phyloP scores from a whole-genome alignment of 2,797 vertebrate species.

The Enteromius thamalakanensis region DNA sequence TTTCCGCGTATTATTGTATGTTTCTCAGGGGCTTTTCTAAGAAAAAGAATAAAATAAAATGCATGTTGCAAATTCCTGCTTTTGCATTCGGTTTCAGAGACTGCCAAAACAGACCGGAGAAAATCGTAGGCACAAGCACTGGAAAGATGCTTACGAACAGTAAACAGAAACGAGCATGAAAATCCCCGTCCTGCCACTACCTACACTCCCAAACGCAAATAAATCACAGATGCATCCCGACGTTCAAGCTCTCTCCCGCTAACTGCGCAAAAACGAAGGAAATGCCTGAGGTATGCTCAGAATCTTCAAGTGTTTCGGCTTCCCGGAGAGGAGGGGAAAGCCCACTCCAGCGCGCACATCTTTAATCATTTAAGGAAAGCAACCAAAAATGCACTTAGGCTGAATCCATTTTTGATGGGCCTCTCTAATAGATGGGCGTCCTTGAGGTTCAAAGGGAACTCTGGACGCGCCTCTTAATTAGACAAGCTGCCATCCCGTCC shows the following conservation, averaged over 20 bases:
- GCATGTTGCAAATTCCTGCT: conserved; percentile 8
- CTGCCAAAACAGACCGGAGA: conserved; percentile 5
- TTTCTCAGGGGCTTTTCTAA: not conserved
- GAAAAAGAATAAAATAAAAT: conserved; percentile 3
- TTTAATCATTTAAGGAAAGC: conserved; percentile 86
- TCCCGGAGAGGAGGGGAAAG: conserved; percentile 69
- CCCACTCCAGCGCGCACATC: conserved; percentile 78
- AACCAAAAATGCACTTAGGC: conserved; percentile 83
- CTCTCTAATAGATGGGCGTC: conserved; percentile 86
- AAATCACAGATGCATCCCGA: conserved; percentile 32
- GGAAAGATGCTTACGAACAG: conserved; percentile 34
- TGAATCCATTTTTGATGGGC: conserved; percentile 89
- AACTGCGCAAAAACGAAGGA: conserved; percentile 28
- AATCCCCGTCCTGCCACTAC: conserved; percentile 32
- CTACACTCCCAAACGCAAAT: conserved; percentile 21
- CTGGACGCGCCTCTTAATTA: conserved; percentile 86
- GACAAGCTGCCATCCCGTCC: conserved; percentile 82
- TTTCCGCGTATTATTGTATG: not conserved
- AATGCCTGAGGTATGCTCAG: conserved; percentile 39
- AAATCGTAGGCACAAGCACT: conserved; percentile 12
- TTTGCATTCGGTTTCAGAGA: conserved; percentile 16
- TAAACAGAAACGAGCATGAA: conserved; percentile 36
- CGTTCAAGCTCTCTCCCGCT: conserved; percentile 27
- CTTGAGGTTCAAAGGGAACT: conserved; percentile 90
- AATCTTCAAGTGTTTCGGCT: conserved; percentile 21